Conservation (phyloP, 2,113 vertebrate species). For the Elaphurus davidianus region DNA sequence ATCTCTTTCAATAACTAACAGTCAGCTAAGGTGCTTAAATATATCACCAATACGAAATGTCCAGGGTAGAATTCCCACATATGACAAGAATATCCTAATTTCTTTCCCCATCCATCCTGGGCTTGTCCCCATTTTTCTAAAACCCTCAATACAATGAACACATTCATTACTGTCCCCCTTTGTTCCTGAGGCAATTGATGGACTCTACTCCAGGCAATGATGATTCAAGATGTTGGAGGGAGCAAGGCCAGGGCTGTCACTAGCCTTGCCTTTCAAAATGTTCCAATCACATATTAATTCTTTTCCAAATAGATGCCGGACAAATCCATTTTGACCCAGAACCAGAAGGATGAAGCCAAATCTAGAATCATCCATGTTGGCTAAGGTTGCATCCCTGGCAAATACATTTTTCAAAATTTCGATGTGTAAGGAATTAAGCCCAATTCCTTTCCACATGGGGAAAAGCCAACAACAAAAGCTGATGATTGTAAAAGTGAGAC, state of each 20-base stretch:
- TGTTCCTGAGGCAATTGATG: constrained; percentile 25
- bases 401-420: constrained; percentile 68
- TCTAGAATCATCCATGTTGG: constrained; percentile 68
- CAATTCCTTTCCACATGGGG: constrained; percentile 54
- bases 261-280: constrained; percentile 63
- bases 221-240: constrained; percentile 69
- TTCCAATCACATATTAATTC: constrained; percentile 64
- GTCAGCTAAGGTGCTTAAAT: neutral
- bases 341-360: constrained; percentile 64
- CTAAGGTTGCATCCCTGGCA: constrained; percentile 51
- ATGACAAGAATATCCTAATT: neutral
- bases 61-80: neutral
- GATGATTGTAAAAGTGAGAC: constrained; percentile 63
- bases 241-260: constrained; percentile 56
- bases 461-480: constrained; percentile 55
- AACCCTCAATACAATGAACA: neutral
- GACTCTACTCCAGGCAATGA: constrained; percentile 55
- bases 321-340: constrained; percentile 75
- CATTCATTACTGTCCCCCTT: neutral
- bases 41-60: neutral
- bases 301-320: constrained; percentile 72
- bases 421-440: constrained; percentile 50
- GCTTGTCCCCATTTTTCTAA: neutral
- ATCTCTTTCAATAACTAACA: neutral
- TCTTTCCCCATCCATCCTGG: neutral